These are phyloP conservation scores for Chrysochloris asiatica DNA, from an alignment of 2,113 vertebrate genomes.

Conservation along the genomic window DNA sequence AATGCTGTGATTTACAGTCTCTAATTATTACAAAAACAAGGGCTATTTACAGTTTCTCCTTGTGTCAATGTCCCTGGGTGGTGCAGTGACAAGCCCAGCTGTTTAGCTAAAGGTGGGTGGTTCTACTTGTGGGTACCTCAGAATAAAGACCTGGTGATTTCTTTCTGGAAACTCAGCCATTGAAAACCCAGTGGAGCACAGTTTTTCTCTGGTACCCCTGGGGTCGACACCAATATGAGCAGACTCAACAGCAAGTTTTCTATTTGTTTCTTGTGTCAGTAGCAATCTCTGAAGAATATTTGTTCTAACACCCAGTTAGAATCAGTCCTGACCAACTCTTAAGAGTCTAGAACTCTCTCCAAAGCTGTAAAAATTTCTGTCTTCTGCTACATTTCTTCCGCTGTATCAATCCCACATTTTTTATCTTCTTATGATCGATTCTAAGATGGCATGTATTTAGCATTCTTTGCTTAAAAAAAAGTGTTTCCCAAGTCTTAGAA, in stretches of 20 bases:
- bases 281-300: neutral
- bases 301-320: neutral
- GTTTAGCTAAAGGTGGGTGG: neutral
- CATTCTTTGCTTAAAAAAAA: slow-evolving; percentile 43
- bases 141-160: neutral
- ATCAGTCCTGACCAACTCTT: neutral
- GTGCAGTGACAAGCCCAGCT: neutral
- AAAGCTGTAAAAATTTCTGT: neutral
- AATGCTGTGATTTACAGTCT: neutral
- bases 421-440: neutral
- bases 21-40: neutral
- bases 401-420: neutral
- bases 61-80: neutral
- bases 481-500: slow-evolving; percentile 19
- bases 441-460: neutral
- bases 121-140: neutral
- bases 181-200: neutral
- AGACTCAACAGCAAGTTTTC: neutral
- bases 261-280: neutral
- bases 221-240: neutral
- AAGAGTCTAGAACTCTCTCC: neutral
- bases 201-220: neutral
- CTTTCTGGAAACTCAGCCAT: neutral
- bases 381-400: slow-evolving; percentile 17
- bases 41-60: neutral